Evolutionary conservation across 2,888 invertebrate genomes (phyloP), one percentile per base, ranked within the genome.

Genomic region (Cremastobaeus sp.): DNA sequence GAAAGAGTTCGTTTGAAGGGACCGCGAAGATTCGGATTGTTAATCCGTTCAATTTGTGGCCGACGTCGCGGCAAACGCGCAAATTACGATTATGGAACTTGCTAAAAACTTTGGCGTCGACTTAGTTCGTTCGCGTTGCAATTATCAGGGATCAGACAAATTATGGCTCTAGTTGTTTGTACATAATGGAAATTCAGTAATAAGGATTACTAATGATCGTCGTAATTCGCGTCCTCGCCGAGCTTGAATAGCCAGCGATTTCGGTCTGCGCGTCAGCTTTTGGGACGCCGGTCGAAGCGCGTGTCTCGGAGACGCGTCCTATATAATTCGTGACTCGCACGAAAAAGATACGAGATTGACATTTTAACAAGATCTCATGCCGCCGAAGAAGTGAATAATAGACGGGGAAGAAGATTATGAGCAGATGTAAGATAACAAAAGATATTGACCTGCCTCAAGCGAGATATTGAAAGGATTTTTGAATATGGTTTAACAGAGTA

Each of bases 371-470:
- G 64, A 37, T 54, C 12, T 52, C 18, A 64, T 64, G 21, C 18
- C 21, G 45, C 39, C 30, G 54, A 45, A 45, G 52, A 45, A 64
- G 37, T 52, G 20, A 50, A 20, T 34, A 17, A 37, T 37, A 30
- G 28, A 28, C 15, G 9, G 14, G 39, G 34, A 62, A 50, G 62
- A 62, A 47, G 48, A 41, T 62, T 17, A 41, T 12, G 50, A 47
- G 12, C 50, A 41, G 25, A 48, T 48, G 17, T 59, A 37, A 62
- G 50, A 52, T 48, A 43, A 62, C 32, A 41, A 50, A 41, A 64
- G 43, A 41, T 64, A 54, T 64, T 64, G 54, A 64, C 54, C 64
- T 64, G 62, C 62, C 62, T 50, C 50, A 52, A 64, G 64, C 64
- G 14, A 64, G 34, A 43, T 52, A 52, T 52, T 52, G 64, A 28